Base-by-base conservation (phyloP, 2,888 invertebrate species). In the Chloromyia formosa region DNA sequence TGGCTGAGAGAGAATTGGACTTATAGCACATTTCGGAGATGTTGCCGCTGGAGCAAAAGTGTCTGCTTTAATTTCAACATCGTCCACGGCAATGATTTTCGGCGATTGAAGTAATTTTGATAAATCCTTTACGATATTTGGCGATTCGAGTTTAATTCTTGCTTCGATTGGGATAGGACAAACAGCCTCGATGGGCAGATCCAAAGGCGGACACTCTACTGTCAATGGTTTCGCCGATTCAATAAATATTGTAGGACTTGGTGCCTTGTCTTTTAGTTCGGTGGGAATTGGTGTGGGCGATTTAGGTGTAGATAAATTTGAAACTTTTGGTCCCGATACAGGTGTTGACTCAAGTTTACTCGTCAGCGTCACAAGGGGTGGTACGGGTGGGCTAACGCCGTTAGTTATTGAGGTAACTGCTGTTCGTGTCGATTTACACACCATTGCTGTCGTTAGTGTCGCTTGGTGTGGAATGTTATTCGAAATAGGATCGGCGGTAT, bases 1-100 rank as follows among this genome's bases (percentile, higher is more conserved):
- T 45, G 94, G 94, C 80, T 92, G 92, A 77, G 93, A 93, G 66
- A 94, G 83, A 74, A 94, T 93, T 12, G 94, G 94, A 80, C 92
- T 93, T 79, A 91, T 91, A 75, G 86, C 84, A 77, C 82, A 80
- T 79, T 84, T 74, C n/a, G 76, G 60, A 35, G 74, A 40, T 16
- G 58, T 22, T 40, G 64, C 42, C 7, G 71, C 45, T 14, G 42
- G 58, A 18, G 40, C 10, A n/a, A 22, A 45, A 18, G 49, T 54
- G 73, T 83, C 83, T n/a, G 49, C 3, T 12, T 12, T 2, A n/a
- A 49, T 49, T 5, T 82, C 83, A 69, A 84, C 76, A 35, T 89
- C 83, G 84, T 82, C 53, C 85, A 84, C 79, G 85, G 83, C 71
- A 84, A 80, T 77, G 86, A 81, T 85, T 87, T 75, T 86, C 82